Evolutionary conservation across 92 coral and sea anemone species (phyloP).

Genomic region (Galaxea fascicularis): DNA sequence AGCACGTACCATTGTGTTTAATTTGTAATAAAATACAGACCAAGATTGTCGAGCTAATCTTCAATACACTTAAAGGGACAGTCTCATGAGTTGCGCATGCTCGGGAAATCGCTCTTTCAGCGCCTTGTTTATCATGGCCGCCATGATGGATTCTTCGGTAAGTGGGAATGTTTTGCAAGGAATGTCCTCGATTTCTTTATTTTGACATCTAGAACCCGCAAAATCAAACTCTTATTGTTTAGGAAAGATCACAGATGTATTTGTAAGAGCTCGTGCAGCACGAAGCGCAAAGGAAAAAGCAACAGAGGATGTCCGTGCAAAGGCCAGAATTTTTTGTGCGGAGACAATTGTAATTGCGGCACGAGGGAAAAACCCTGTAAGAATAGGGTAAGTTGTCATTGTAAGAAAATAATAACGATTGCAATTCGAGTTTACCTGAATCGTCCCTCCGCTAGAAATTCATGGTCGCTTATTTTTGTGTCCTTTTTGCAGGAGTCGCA

Average conservation of each 20-base stretch:
- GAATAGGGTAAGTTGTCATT: background rate
- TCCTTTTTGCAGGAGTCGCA: too few relatives aligned
- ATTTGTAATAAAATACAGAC: too few relatives aligned
- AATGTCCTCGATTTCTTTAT: conserved; percentile 32
- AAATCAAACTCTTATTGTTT: conserved; percentile 19
- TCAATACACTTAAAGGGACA: conserved; percentile 6
- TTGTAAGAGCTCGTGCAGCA: conserved; percentile 11
- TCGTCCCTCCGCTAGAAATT: background rate
- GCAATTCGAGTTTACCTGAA: background rate
- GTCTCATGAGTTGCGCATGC: conserved; percentile 31
- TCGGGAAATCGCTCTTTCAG: conserved; percentile 17
- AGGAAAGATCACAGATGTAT: background rate
- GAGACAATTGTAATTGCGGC: conserved; percentile 16
- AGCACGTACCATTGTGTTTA: too few relatives aligned
- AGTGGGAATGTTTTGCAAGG: conserved; percentile 19
- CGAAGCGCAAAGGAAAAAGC: conserved; percentile 2
- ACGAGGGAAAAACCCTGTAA: conserved; percentile 1
- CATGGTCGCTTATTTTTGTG: background rate
- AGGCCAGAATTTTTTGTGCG: conserved; percentile 14
- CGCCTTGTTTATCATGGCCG: conserved; percentile 32
- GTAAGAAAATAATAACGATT: background rate
- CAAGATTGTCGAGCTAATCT: too few relatives aligned
- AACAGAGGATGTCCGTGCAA: conserved; percentile 21
- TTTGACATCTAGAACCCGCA: conserved; percentile 29
- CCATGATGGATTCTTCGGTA: conserved; percentile 23